Evolutionary conservation across 2,797 vertebrate species (phyloP).

Genomic region (Sebastes matsubarae): DNA sequence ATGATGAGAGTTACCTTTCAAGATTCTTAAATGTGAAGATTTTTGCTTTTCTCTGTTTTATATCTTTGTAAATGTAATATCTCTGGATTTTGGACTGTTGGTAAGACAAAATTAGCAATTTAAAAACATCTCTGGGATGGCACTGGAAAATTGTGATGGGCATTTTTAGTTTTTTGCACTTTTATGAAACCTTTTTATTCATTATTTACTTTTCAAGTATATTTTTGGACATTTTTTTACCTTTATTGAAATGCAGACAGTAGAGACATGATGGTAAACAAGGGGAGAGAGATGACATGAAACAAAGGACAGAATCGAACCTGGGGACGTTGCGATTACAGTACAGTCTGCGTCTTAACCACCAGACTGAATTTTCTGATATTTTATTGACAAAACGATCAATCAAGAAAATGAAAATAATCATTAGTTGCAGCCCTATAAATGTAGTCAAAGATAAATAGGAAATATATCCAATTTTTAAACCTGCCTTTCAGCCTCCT

Average conservation of each 20-base stretch:
- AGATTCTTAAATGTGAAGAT: not conserved
- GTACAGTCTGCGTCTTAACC: not conserved
- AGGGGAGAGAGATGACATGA: too few species aligned
- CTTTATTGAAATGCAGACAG: not conserved
- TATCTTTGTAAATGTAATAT: not conserved
- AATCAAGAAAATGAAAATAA: not conserved
- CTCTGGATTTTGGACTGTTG: not conserved
- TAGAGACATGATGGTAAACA: not conserved
- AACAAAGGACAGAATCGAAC: not conserved
- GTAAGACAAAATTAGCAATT: not conserved
- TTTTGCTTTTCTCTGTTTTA: not conserved
- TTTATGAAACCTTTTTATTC: not conserved
- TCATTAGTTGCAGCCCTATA: not conserved
- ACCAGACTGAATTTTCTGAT: not conserved
- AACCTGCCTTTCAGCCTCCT: not conserved
- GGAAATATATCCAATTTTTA: not conserved
- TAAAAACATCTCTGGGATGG: accelerated
- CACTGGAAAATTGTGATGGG: not conserved
- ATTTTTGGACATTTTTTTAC: not conserved
- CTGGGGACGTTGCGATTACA: not conserved
- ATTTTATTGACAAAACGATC: constrained; percentile 8
- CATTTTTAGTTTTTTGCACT: not conserved
- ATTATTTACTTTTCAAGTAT: not conserved
- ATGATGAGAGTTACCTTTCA: not conserved
- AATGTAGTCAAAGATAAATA: not conserved